Evolutionary conservation across 1,140 invertebrate species (phyloP), one percentile per base, ranked within the genome.

Genomic region (Drosophila auraria): DNA sequence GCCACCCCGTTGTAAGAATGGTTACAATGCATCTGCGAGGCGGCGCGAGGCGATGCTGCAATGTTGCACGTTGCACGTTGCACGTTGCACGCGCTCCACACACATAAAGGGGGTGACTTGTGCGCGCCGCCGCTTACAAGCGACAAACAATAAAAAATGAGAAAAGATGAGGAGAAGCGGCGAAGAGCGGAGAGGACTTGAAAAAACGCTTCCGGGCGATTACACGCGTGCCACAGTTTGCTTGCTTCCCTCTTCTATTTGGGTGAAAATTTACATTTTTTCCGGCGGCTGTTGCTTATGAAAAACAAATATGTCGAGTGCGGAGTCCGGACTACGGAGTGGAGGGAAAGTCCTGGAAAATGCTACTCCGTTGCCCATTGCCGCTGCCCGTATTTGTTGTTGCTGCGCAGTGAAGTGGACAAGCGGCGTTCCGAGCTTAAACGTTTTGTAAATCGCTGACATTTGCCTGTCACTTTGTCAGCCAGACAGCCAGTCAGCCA

Each of bases 241-340:
- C 42, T 30, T 15, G 15, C 23, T 42, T 54, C 53, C 72, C 44
- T 61, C 58, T 49, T 50, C 23, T 74, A 87, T 87, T 89, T 87
- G 84, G 84, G 84, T 87, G 84, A 87, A 89, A 87, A 87, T 87
- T 89, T 87, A 87, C 83, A 87, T 87, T 89, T 87, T 87, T 89
- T 87, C 56, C 53, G 47, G 56, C 45, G 68, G 68, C 47, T 69
- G 38, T 76, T 33, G 60, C 62, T 87, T 71, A 83, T 87, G 84
- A 78, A 87, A 87, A 87, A 84, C 83, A 87, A 87, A 87, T 81
- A 84, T 53, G 60, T 69, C 45, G 27, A 63, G 56, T 80, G 53
- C 42, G 49, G 70, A 78, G 68, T 69, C 42, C 54, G 54, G 70
- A 72, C 61, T 62, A 49, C 54, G 56, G 64, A 69, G 59, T 49